Base-by-base conservation (phyloP, 92 coral and sea anemone genomes). In the Galaxea fascicularis region DNA sequence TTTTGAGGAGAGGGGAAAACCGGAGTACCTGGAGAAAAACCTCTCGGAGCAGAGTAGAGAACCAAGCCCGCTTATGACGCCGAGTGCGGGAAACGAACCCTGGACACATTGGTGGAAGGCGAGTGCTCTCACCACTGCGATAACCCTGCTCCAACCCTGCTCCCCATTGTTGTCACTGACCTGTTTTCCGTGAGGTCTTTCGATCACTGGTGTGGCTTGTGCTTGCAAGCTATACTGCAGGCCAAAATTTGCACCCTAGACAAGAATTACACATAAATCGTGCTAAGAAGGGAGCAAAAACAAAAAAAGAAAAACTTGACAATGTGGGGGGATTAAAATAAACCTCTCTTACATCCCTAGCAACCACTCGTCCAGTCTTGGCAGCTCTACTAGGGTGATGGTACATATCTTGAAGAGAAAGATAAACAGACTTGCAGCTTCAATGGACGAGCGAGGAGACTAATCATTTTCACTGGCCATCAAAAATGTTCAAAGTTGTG, bases 371-470 rank as follows among this genome's bases (percentile, higher is more conserved):
- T n/a, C 98, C 98, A 65, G 98, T 92, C 69, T 96, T 96, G 4
- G 98, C 97, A 21, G 98, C 94, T 92, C 94, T 88, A 83, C 94
- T 92, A 9, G 98, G 98, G 82, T 96, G 95, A 85, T 96, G 98
- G 91, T 94, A 96, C 98, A 96, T 96, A 10, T 64, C 65, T 35
- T 64, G 45, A n/a, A 0, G 10, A 28, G 21, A 46, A 59, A 69
- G 11, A 2, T 22, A 44, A 58, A 62, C 78, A 54, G 44, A 35
- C 27, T 70, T 82, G 68, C 49, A 70, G 25, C 78, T 25, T 60
- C 26, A 57, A 41, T 3, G 8, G 70, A 39, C 10, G 15, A 57
- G 29, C 35, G 30, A 66, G 22, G 15, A 31, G 59, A 4, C 27
- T 57, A 39, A 71, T 53, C 86, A 71, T 71, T 25, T 26, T 58